Percentiles rank a stretch among this genome's conserved stretches.
Evolutionary conservation across 1,140 invertebrate genomes (phyloP).

Genomic region (Scaptomyza pallida): DNA sequence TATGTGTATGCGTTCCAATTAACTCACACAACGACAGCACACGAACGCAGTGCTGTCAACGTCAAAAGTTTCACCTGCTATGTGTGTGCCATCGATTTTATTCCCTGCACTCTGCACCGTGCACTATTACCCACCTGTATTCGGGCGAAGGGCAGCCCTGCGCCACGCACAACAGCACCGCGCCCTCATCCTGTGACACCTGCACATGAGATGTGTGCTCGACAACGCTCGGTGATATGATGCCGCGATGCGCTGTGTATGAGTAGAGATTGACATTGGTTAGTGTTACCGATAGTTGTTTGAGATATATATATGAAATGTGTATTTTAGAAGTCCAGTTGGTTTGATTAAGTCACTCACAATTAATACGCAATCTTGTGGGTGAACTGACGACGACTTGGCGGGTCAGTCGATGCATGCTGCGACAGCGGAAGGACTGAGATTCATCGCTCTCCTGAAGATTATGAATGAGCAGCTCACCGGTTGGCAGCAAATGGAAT

Average conservation of each 20-base stretch:
- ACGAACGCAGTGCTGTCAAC: slow-evolving; percentile 47
- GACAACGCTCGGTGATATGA: slow-evolving; percentile 88
- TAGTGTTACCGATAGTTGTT: slow-evolving; percentile 26
- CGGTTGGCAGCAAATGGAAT: slow-evolving; percentile 91
- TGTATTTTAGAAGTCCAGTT: too few species aligned
- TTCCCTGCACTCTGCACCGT: slow-evolving; percentile 3
- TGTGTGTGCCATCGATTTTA: slow-evolving; percentile 60
- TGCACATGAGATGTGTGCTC: slow-evolving; percentile 88
- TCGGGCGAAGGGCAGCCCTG: slow-evolving; percentile 90
- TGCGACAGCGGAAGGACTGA: slow-evolving; percentile 90
- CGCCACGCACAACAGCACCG: slow-evolving; percentile 89
- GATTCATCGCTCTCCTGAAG: slow-evolving; percentile 90
- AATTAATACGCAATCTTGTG: slow-evolving; percentile 89
- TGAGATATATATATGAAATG: slow-evolving; percentile 18
- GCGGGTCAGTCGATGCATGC: slow-evolving; percentile 90
- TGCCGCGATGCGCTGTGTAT: slow-evolving; percentile 88
- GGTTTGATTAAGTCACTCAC: slow-evolving; percentile 84
- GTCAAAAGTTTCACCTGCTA: slow-evolving; percentile 72
- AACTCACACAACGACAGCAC: slow-evolving; percentile 47
- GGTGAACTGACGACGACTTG: slow-evolving; percentile 89
- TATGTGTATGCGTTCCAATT: slow-evolving; percentile 68
- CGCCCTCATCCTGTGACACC: slow-evolving; percentile 90
- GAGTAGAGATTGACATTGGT: slow-evolving; percentile 65
- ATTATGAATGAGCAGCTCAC: slow-evolving; percentile 91
- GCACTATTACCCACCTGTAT: slow-evolving; percentile 88